These are phyloP conservation scores for Chymomyza fuscimana DNA, from an alignment of 2,888 invertebrate species.

Conservation along the genomic window DNA sequence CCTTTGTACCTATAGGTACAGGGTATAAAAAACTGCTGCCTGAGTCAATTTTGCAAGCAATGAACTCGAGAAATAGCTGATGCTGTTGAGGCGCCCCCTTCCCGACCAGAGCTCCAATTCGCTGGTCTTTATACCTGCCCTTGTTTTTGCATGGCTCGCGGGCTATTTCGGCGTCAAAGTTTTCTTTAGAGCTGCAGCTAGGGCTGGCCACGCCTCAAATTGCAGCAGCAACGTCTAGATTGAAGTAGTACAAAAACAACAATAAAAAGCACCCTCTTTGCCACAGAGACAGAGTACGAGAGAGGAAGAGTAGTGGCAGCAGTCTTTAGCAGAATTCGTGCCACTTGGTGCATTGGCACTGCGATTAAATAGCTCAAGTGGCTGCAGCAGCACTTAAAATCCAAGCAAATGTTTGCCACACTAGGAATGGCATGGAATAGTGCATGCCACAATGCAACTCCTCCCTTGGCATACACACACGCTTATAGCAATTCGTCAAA, in stretches of 20 bases:
- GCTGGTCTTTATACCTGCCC: background rate
- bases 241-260: no score
- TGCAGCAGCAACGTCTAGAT: constrained; percentile 39
- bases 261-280: background rate
- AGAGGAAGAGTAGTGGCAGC: background rate
- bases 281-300: background rate
- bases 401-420: background rate
- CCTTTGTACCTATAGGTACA: no score
- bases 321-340: constrained; percentile 23
- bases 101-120: background rate
- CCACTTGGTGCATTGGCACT: constrained; percentile 51
- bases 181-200: constrained; percentile 46
- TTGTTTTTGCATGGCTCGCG: constrained; percentile 29
- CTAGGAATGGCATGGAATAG: no score
- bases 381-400: constrained; percentile 23
- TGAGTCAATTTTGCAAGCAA: constrained; percentile 69
- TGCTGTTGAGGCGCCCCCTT: constrained; percentile 18
- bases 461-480: background rate
- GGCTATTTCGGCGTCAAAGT: constrained; percentile 55
- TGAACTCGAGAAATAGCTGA: constrained; percentile 59
- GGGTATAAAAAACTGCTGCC: constrained; percentile 35
- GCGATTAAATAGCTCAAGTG: constrained; percentile 60
- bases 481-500: background rate
- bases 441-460: background rate
- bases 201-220: constrained; percentile 60